Evolutionary conservation across 2,797 vertebrate species (phyloP).

Genomic region (Danio kyathit): DNA sequence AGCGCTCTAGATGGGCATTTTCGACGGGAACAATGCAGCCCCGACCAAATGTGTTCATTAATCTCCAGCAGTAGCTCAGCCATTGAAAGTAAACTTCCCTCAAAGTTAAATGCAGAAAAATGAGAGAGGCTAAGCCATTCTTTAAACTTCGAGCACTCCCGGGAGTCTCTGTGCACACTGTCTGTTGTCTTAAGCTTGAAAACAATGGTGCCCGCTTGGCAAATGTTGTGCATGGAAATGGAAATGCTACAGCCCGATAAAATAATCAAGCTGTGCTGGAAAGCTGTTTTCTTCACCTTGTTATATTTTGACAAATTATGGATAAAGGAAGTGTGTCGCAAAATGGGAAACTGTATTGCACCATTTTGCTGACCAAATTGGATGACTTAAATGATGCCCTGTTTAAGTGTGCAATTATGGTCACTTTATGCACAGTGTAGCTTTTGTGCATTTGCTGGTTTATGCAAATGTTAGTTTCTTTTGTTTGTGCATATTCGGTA

Average conservation of each 20-base stretch:
- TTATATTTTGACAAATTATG: not conserved
- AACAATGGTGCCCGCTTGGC: slow-evolving; percentile 8
- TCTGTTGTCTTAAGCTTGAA: slow-evolving; percentile 10
- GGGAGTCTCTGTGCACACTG: not conserved
- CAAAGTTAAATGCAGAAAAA: slow-evolving; percentile 60
- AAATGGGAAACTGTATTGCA: not conserved
- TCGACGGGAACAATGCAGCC: slow-evolving; percentile 58
- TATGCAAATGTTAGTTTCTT: too few species aligned
- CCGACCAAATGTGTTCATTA: slow-evolving; percentile 77
- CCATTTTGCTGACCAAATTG: too few species aligned
- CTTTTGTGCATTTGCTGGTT: too few species aligned
- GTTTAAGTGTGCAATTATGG: too few species aligned
- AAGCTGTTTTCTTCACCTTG: not conserved
- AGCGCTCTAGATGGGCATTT: slow-evolving; percentile 65
- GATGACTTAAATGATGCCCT: too few species aligned
- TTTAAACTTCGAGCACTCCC: slow-evolving; percentile 37
- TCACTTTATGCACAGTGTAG: too few species aligned
- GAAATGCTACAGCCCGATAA: not conserved
- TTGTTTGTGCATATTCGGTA: too few species aligned
- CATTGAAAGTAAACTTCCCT: slow-evolving; percentile 68
- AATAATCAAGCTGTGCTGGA: not conserved
- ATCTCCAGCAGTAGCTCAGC: slow-evolving; percentile 72
- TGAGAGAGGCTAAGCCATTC: slow-evolving; percentile 38
- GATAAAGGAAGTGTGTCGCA: not conserved
- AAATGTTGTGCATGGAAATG: slow-evolving; percentile 32